These are phyloP conservation scores for Sinelater perroti DNA, from an alignment of 2,888 invertebrate genomes.

Conservation along the genomic window DNA sequence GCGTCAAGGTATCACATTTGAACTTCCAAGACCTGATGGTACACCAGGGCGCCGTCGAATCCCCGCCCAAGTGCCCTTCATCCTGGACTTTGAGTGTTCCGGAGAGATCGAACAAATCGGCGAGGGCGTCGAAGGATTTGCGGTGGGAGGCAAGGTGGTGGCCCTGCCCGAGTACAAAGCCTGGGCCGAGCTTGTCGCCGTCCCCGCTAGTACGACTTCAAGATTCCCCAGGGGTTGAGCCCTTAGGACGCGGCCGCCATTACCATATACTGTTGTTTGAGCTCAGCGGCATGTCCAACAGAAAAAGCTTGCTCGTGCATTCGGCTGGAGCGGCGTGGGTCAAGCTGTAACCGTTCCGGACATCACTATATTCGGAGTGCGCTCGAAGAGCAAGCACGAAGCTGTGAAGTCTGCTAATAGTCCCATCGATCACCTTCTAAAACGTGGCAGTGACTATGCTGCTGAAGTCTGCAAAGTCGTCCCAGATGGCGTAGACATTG, in stretches of 20 bases:
- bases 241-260: constrained; percentile 84
- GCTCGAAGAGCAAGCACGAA: constrained; percentile 86
- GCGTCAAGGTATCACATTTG: too few relatives aligned
- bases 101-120: constrained; percentile 83
- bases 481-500: constrained; percentile 84
- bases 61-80: constrained; percentile 88
- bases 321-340: constrained; percentile 89
- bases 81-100: constrained; percentile 88
- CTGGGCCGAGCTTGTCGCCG: constrained; percentile 86
- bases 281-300: constrained; percentile 78
- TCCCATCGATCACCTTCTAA: constrained; percentile 79
- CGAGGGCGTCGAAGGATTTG: constrained; percentile 80
- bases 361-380: constrained; percentile 85
- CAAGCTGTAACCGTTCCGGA: constrained; percentile 81
- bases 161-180: constrained; percentile 85
- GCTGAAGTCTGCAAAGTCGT: constrained; percentile 83
- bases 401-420: constrained; percentile 75
- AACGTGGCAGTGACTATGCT: constrained; percentile 82
- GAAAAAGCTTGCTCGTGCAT: constrained; percentile 83
- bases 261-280: constrained; percentile 84
- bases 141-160: constrained; percentile 76
- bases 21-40: constrained; percentile 92
- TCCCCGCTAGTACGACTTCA: constrained; percentile 83
- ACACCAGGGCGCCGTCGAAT: constrained; percentile 86
- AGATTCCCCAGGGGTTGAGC: constrained; percentile 77